A percentile compares a stretch with the other conserved stretches of the same genome.
These are phyloP conservation scores for Sclerurus mexicanus DNA, from an alignment of 2,113 vertebrate species.

Conservation along the genomic window DNA sequence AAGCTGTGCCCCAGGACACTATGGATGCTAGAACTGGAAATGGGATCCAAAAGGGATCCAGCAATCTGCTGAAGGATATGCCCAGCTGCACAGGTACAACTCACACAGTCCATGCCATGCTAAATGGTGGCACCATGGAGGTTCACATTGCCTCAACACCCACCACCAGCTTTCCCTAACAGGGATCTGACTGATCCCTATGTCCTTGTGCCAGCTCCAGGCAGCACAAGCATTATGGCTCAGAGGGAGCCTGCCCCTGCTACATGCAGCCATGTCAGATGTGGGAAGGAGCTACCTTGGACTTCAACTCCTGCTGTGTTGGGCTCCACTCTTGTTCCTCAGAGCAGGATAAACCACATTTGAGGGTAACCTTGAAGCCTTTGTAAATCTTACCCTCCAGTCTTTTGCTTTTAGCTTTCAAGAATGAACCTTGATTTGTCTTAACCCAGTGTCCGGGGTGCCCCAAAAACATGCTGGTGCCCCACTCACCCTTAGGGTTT, in stretches of 20 bases:
- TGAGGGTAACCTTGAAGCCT: neutral
- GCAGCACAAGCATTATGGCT: neutral
- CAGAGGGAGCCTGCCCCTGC: neutral
- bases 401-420: neutral
- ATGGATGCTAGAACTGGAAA: neutral
- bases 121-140: neutral
- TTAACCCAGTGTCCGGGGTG: neutral
- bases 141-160: neutral
- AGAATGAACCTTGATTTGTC: neutral
- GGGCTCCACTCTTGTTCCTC: neutral
- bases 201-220: neutral
- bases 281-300: neutral
- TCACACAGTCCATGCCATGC: neutral
- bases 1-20: neutral
- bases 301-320: rapidly evolving
- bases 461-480: neutral
- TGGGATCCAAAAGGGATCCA: neutral
- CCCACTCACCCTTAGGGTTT: neutral
- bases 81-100: neutral
- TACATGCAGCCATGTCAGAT: neutral
- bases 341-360: neutral
- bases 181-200: neutral
- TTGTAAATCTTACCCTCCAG: neutral
- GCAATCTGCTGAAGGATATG: neutral
- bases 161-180: neutral